phyloP scores from a whole-genome alignment of 2,797 vertebrate species.

The Nyctibius grandis region DNA sequence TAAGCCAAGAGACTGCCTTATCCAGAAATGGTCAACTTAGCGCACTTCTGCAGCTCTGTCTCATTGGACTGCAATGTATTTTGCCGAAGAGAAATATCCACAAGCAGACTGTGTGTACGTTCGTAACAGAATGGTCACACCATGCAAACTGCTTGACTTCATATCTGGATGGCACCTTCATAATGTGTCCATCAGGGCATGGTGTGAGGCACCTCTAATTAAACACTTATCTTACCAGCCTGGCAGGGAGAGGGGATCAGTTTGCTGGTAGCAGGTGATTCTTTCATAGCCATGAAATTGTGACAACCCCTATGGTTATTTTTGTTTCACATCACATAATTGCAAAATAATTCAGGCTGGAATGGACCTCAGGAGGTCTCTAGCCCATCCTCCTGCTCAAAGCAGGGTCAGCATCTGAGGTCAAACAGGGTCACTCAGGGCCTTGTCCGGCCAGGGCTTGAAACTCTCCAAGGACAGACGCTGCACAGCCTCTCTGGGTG shows the following conservation, averaged over 20 bases:
- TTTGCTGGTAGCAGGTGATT: background rate
- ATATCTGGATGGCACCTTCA: background rate
- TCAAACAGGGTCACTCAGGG: background rate
- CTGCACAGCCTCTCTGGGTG: background rate
- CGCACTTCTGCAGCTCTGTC: background rate
- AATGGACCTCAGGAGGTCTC: background rate
- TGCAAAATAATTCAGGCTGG: background rate
- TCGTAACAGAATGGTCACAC: background rate
- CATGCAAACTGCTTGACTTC: background rate
- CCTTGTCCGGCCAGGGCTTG: background rate
- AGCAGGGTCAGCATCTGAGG: background rate
- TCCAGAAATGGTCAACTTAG: background rate
- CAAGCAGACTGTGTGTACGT: background rate
- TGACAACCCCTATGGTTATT: background rate
- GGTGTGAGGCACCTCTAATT: background rate
- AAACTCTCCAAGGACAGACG: background rate
- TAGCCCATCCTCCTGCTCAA: background rate
- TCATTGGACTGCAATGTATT: background rate
- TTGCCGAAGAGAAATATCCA: background rate
- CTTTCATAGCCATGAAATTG: background rate
- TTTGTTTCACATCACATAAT: background rate
- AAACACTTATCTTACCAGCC: background rate
- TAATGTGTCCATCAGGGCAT: background rate
- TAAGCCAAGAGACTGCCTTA: background rate
- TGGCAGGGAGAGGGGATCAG: background rate